Evolutionary conservation across 2,113 vertebrate genomes (phyloP), one percentile per base, ranked within the genome.

Genomic region (Rhegmatorhina hoffmannsi): DNA sequence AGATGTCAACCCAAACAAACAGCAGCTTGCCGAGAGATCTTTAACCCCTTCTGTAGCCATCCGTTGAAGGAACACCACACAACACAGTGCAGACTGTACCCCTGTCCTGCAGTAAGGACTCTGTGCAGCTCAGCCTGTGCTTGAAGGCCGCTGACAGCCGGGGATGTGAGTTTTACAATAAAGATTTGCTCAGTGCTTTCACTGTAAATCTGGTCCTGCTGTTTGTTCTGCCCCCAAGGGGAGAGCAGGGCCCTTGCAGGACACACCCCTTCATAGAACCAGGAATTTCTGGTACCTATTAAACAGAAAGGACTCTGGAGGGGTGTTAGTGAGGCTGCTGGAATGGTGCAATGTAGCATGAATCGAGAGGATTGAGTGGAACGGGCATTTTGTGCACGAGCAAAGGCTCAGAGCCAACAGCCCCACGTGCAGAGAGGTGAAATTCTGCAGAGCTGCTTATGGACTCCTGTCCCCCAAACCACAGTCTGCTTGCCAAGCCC

Each of bases 391-490:
- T 1, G 28, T 31, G 47, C 16, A 24, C 31, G 13, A 15, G 59
- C 38, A 49, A 43, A 31, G 18, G 31, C 63, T 53, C 52, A 34
- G n/a, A 33, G 10, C 25, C 18, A n/a, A 55, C 40, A 43, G 14
- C 11, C 28, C 11, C 34, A 4, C 0, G 0, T 9, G 29, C 24
- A 29, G 68, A 25, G 63, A 67, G 28, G 3, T 15, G 43, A 70
- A 79, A 56, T 23, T 26, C 66, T 17, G 44, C 56, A 28, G 70
- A 63, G 15, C 26, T 68, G 28, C 33, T 89, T 17, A 2, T 2
- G 1, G 44, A 26, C 19, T 6, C 18, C 59, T 0, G 0, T 5
- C 49, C 26, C 53, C 21, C 15, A 63, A 58, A 47, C 6, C 40
- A 60, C 33, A 15, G 6, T 13, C 56, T 21, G 29, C 23, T 53